A percentile compares a stretch with the other conserved stretches of the same genome.
Conservation (phyloP, 2,797 vertebrate genomes). For the Sternarchorhynchus goeldii region DNA sequence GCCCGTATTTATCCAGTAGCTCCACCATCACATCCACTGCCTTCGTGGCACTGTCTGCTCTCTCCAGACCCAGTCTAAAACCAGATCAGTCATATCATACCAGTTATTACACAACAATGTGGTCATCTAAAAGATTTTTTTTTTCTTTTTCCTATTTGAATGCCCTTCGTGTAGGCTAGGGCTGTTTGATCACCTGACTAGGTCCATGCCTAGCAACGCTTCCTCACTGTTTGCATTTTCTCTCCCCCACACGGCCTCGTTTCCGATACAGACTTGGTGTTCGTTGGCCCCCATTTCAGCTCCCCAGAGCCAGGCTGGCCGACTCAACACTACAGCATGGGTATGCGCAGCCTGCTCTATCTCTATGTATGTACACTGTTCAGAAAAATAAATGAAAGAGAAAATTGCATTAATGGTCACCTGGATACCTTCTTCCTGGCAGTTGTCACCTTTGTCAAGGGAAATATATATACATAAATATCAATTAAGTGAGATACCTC, state of each 20-base stretch:
- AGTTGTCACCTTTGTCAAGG: too few relatives aligned
- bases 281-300: constrained; percentile 99
- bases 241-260: constrained; percentile 96
- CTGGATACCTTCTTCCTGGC: neutral
- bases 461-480: neutral
- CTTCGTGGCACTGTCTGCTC: constrained; percentile 88
- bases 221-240: constrained; percentile 78
- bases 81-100: neutral
- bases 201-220: constrained; percentile 96
- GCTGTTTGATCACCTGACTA: constrained; percentile 81
- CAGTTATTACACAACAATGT: neutral
- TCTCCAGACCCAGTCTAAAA: constrained; percentile 90
- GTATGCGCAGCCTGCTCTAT: constrained; percentile 85
- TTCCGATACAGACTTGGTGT: constrained; percentile 93
- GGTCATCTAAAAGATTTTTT: neutral
- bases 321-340: constrained; percentile 87
- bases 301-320: constrained; percentile 96
- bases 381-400: constrained; percentile 1
- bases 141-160: too few relatives aligned
- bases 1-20: constrained; percentile 87
- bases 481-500: constrained; percentile 73
- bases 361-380: constrained; percentile 90
- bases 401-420: neutral
- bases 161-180: too few relatives aligned
- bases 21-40: constrained; percentile 85